These are phyloP conservation scores for Heteromurus nitidus DNA, from an alignment of 2,888 invertebrate genomes.

Conservation along the genomic window DNA sequence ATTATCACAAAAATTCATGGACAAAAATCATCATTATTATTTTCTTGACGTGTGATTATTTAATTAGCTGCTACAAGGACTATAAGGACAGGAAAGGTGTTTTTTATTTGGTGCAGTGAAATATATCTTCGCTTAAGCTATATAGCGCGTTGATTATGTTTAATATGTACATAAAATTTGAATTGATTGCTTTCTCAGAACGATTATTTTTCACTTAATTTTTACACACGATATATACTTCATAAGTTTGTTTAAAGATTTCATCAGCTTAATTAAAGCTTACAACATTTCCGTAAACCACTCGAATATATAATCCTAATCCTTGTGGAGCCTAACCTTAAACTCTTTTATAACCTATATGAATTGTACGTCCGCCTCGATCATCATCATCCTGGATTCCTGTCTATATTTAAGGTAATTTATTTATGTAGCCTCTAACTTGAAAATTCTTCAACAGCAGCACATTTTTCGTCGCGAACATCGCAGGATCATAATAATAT, in stretches of 20 bases:
- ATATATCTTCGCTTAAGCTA: background rate
- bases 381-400: background rate
- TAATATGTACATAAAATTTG: constrained; percentile 18
- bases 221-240: background rate
- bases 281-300: too few species aligned
- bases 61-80: constrained; percentile 17
- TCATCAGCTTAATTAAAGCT: too few species aligned
- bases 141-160: constrained; percentile 21
- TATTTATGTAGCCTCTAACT: constrained; percentile 44
- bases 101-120: constrained; percentile 14
- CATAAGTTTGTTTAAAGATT: too few species aligned
- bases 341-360: constrained; percentile 43
- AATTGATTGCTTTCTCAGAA: constrained; percentile 20
- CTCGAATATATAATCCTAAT: too few species aligned
- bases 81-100: constrained; percentile 10
- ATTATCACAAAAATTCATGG: constrained; percentile 66
- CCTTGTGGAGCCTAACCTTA: too few species aligned
- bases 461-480: background rate
- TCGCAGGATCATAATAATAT: background rate
- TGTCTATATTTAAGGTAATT: constrained; percentile 6
- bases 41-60: background rate
- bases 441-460: background rate
- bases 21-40: constrained; percentile 48
- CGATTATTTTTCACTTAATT: background rate
- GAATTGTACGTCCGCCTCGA: constrained; percentile 35